A percentile compares a stretch with the other conserved stretches of the same genome.
Evolutionary conservation across 2,888 invertebrate species (phyloP).

Genomic region (Gandaritis pyraliata): DNA sequence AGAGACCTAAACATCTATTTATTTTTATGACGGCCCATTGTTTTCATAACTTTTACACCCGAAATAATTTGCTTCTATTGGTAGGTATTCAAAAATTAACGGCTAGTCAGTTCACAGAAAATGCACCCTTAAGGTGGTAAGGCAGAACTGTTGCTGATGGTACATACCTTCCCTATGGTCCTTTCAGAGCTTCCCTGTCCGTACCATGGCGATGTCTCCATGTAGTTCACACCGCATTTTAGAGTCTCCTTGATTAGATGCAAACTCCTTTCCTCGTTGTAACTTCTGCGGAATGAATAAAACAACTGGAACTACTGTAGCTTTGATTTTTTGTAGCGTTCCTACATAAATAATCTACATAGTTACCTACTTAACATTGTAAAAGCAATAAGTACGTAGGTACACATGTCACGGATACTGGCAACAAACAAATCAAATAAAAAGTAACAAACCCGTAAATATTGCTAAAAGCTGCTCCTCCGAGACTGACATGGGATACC

Average conservation of each 20-base stretch:
- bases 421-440: not conserved
- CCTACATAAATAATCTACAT: too few relatives aligned
- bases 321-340: too few relatives aligned
- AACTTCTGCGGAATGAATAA: slow-evolving; percentile 73
- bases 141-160: too few relatives aligned
- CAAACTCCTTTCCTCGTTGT: slow-evolving; percentile 87
- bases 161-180: slow-evolving; percentile 89
- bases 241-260: slow-evolving; percentile 88
- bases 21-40: too few relatives aligned
- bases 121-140: too few relatives aligned
- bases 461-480: slow-evolving; percentile 89
- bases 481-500: slow-evolving; percentile 89
- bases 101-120: too few relatives aligned
- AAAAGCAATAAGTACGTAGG: too few relatives aligned
- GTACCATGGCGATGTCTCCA: slow-evolving; percentile 97
- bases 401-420: not conserved
- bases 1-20: too few relatives aligned
- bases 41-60: too few relatives aligned
- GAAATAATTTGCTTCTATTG: too few relatives aligned
- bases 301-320: not conserved
- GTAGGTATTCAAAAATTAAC: too few relatives aligned
- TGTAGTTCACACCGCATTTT: slow-evolving; percentile 93
- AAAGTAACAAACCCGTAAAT: slow-evolving; percentile 87
- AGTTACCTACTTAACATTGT: too few relatives aligned
- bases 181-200: slow-evolving; percentile 94